These are phyloP conservation scores for Glandiceps talaboti DNA, from an alignment of 53 echinoderm and acorn worm species.

Conservation along the genomic window DNA sequence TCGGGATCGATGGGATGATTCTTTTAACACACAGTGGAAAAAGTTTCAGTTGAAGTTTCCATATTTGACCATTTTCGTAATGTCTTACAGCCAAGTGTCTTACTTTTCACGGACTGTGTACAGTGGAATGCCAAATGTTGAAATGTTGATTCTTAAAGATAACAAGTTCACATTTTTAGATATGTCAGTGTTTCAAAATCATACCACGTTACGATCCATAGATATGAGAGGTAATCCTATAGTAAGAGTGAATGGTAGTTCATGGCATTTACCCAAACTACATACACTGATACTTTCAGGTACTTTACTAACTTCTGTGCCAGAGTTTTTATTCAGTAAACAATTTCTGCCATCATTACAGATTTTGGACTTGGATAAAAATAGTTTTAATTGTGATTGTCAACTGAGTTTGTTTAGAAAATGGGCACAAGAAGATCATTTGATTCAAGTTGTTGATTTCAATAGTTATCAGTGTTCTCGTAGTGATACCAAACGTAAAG, in stretches of 20 bases:
- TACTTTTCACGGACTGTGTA: not conserved
- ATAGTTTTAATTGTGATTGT: not conserved
- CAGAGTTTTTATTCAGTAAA: not conserved
- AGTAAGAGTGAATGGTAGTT: not conserved
- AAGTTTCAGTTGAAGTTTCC: not conserved
- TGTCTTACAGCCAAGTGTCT: not conserved
- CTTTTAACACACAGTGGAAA: not conserved
- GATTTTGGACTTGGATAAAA: not conserved
- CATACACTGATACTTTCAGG: not conserved
- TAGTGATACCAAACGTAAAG: not conserved
- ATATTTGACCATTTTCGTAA: not conserved
- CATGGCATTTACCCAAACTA: not conserved
- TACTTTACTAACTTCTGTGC: not conserved
- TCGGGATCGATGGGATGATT: not conserved
- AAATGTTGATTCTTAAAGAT: not conserved
- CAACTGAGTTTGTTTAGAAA: not conserved
- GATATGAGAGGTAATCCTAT: not conserved
- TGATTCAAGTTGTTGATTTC: not conserved
- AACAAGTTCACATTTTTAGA: not conserved
- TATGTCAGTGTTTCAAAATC: not conserved
- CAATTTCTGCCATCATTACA: not conserved
- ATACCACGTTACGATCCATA: not conserved
- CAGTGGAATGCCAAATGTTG: not conserved
- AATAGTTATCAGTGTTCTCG: not conserved
- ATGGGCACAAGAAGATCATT: not conserved